Evolutionary conservation across 2,797 vertebrate genomes (phyloP).

Genomic region (Loris lydekkerianus): DNA sequence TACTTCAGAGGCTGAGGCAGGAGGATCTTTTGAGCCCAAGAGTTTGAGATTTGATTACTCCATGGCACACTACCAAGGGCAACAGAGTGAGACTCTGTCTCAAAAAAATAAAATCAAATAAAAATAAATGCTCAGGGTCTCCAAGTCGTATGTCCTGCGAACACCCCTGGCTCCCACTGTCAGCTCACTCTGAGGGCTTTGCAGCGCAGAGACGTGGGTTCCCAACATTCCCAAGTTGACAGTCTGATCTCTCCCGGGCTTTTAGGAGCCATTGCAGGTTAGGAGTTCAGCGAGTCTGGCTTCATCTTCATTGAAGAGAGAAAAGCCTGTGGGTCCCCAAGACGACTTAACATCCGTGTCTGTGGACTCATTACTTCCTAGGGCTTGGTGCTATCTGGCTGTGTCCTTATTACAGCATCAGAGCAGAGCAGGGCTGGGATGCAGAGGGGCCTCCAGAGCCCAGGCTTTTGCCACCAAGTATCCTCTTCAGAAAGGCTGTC

Average conservation of each 20-base stretch:
- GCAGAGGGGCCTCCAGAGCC: neutral
- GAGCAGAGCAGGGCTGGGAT: neutral
- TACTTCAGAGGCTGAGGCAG: too few species aligned
- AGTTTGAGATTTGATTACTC: too few species aligned
- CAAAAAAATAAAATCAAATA: too few species aligned
- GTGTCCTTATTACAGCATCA: neutral
- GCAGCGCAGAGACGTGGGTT: neutral
- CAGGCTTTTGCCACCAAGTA: neutral
- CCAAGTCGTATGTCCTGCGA: neutral
- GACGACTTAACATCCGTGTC: fast-evolving
- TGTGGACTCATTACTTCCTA: fast-evolving
- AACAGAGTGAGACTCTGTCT: too few species aligned
- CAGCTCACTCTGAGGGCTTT: neutral
- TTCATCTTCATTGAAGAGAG: neutral
- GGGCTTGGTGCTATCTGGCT: neutral
- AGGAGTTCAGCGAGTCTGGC: neutral
- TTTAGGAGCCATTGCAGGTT: neutral
- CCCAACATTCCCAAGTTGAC: fast-evolving
- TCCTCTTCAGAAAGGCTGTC: neutral
- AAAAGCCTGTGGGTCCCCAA: neutral
- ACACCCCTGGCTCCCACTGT: neutral
- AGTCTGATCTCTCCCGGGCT: neutral
- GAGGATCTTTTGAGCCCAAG: too few species aligned
- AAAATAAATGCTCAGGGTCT: neutral
- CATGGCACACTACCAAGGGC: too few species aligned